Evolutionary conservation across 2,113 vertebrate genomes (phyloP).

Genomic region (Pleuronectes platessa): DNA sequence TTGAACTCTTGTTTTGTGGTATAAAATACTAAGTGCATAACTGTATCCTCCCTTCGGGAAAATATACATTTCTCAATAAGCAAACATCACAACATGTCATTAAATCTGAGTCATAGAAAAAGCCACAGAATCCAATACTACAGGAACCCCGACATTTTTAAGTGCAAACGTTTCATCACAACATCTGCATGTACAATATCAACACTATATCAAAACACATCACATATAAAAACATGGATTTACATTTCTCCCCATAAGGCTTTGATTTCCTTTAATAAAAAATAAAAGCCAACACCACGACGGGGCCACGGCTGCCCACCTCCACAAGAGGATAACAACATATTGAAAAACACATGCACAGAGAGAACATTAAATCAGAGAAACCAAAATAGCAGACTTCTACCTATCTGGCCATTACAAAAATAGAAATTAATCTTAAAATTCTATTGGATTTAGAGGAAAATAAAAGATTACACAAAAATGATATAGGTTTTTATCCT

Average conservation of each 20-base stretch:
- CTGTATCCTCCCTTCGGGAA: conserved; percentile 58
- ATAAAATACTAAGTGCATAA: conserved; percentile 81
- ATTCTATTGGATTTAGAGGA: conserved; percentile 52
- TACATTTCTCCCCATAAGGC: conserved; percentile 66
- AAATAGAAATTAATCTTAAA: conserved; percentile 72
- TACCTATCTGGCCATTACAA: conserved; percentile 63
- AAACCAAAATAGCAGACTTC: conserved; percentile 27
- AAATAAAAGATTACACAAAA: conserved; percentile 54
- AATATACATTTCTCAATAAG: conserved; percentile 53
- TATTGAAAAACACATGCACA: conserved; percentile 49
- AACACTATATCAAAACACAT: conserved; percentile 71
- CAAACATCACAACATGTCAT: conserved; percentile 45
- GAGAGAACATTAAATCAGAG: not conserved
- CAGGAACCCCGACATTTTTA: conserved; percentile 65
- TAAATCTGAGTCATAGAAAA: conserved; percentile 66
- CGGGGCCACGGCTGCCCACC: conserved; percentile 20
- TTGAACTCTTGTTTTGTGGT: conserved; percentile 51
- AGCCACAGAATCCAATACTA: conserved; percentile 71
- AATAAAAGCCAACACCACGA: conserved; percentile 6
- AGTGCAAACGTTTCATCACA: conserved; percentile 72
- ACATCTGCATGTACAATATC: conserved; percentile 75
- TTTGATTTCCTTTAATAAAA: conserved; percentile 48
- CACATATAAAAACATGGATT: conserved; percentile 66
- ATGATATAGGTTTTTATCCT: conserved; percentile 29
- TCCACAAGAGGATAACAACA: conserved; percentile 26